Conservation (phyloP, 2,113 vertebrate species). For the Corydoras maculifer region DNA sequence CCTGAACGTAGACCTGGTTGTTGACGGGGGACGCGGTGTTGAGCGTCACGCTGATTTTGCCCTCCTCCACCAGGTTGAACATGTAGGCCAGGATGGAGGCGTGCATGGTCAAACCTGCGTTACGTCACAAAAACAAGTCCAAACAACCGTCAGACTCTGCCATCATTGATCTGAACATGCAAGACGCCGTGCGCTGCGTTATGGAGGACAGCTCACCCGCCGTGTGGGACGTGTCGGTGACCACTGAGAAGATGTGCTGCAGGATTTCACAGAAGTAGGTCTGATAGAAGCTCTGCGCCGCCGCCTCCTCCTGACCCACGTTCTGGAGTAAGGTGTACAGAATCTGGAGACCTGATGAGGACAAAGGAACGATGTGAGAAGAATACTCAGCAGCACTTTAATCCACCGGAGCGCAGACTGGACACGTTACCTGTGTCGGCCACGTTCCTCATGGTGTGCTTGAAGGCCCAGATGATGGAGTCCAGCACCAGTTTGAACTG, state of each 20-base stretch:
- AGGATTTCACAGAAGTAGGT: conserved; percentile 97
- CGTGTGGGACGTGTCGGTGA: conserved; percentile 97
- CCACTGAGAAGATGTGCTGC: conserved; percentile 97
- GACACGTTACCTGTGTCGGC: conserved; percentile 82
- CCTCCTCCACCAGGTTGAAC: conserved; percentile 98
- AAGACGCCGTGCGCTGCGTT: neutral
- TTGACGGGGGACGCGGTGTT: conserved; percentile 80
- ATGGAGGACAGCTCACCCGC: conserved; percentile 69
- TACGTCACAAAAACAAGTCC: neutral
- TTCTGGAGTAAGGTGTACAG: conserved; percentile 96
- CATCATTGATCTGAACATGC: neutral
- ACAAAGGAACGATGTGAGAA: too few species aligned
- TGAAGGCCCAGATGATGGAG: conserved; percentile 98
- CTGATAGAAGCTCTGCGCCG: conserved; percentile 97
- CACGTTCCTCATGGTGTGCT: conserved; percentile 95
- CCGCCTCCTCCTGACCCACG: conserved; percentile 92
- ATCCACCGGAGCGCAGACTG: too few species aligned
- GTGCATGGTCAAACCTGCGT: conserved; percentile 93
- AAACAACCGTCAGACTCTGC: neutral
- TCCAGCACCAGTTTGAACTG: conserved; percentile 94
- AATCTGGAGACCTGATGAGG: conserved; percentile 81
- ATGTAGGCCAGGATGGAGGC: conserved; percentile 98
- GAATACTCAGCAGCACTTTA: too few species aligned
- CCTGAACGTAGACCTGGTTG: conserved; percentile 96
- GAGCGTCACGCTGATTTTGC: conserved; percentile 84